Evolutionary conservation across 2,113 vertebrate genomes (phyloP), one percentile per base, ranked within the genome.

Genomic region (Lontra canadensis): DNA sequence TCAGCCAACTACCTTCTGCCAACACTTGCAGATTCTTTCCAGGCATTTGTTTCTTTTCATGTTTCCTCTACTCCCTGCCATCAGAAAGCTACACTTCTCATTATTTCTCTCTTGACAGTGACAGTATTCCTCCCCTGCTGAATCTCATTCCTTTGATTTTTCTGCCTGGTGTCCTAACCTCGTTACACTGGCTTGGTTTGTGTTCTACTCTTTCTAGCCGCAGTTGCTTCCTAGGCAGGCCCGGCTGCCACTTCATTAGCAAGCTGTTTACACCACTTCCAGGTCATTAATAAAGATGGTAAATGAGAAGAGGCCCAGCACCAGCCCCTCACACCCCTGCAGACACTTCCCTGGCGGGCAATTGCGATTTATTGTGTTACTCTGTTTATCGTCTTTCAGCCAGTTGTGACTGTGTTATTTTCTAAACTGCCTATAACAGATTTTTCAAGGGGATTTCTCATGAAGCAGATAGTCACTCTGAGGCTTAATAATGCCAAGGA

Each of bases 391-490:
- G 0, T 97, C 89, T 81, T 92, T 79, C 69, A 76, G 74, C 87
- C 88, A 87, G 5, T 39, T 86, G 69, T 73, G 57, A 96, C 86
- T 80, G 69, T 80, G 83, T 81, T 94, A 20, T 81, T 91, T 65
- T 95, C 65, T 74, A 78, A 97, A 67, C 76, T 92, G 74, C 94
- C 63, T 93, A 80, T 34, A 93, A 91, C 84, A 91, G 71, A 95
- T 92, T 93, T 92, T 93, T 93, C 95, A 80, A 97, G 74, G 74
- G 65, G 39, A 85, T 89, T 85, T 97, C 88, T 97, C 73, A n/a
- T 6, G 39, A 93, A 73, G n/a, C 83, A 86, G 84, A 12, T 73
- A 81, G 44, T 86, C 17, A 63, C 44, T 42, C 61, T 63, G 71
- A 85, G 59, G 36, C 82, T 57, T 44, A 82, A 34, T 82, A 86